A percentile compares a stretch with the other conserved stretches of the same genome.
Evolutionary conservation across 2,888 invertebrate species (phyloP).

Genomic region (Megaustenia siamemsis): DNA sequence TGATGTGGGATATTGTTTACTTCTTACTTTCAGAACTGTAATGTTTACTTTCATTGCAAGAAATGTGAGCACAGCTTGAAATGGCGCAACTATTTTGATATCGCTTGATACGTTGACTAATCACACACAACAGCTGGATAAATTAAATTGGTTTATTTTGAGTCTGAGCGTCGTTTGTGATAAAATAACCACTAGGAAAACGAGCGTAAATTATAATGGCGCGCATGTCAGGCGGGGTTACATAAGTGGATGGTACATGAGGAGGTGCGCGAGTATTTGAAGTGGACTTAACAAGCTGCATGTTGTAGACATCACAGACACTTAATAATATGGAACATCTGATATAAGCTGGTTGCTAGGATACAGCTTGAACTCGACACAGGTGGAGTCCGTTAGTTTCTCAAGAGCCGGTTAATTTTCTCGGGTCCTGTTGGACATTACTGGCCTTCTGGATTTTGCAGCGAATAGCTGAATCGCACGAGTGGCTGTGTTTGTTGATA

Average conservation of each 20-base stretch:
- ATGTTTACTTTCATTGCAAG: too few species aligned
- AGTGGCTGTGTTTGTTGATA: too few species aligned
- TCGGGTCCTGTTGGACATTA: neutral
- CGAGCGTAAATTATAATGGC: neutral
- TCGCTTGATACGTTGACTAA: too few species aligned
- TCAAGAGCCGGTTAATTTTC: neutral
- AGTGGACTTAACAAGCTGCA: slow-evolving; percentile 19
- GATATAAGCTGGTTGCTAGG: neutral
- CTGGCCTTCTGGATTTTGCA: neutral
- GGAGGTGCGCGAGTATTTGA: neutral
- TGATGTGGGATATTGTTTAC: too few species aligned
- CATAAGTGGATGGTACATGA: neutral
- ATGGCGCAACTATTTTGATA: too few species aligned
- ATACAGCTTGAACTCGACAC: neutral
- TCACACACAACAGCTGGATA: too few species aligned
- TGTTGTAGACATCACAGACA: neutral
- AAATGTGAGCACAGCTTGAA: too few species aligned
- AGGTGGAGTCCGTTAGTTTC: neutral
- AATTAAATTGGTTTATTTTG: too few species aligned
- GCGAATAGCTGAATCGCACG: too few species aligned
- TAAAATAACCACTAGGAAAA: neutral
- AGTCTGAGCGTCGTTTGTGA: too few species aligned
- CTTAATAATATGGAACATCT: slow-evolving; percentile 3
- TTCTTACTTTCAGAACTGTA: too few species aligned
- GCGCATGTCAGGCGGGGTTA: neutral